Percentiles rank a stretch among this genome's conserved stretches.
Evolutionary conservation across 2,113 vertebrate genomes (phyloP).

Genomic region (Phylloscopus trochilus): DNA sequence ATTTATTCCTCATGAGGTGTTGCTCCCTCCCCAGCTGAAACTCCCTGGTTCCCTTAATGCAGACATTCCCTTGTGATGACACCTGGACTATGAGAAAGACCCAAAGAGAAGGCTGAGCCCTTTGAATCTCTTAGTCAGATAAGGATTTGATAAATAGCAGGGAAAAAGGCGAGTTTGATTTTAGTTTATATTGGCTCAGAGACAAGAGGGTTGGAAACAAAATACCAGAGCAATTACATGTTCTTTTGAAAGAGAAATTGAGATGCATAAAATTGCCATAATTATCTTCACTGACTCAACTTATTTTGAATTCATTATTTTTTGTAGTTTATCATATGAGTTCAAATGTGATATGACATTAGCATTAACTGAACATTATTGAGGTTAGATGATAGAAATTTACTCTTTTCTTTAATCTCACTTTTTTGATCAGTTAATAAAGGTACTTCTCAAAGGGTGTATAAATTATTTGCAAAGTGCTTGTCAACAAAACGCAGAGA

Average conservation of each 20-base stretch:
- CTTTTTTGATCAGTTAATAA: not conserved
- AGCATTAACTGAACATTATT: not conserved
- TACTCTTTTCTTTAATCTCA: not conserved
- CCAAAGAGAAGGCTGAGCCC: not conserved
- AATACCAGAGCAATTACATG: not conserved
- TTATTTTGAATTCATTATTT: not conserved
- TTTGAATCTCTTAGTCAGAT: not conserved
- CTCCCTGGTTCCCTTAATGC: not conserved
- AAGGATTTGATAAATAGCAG: not conserved
- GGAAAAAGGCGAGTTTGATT: not conserved
- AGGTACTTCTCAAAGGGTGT: not conserved
- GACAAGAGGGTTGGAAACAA: not conserved
- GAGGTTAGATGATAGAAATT: not conserved
- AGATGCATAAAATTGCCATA: not conserved
- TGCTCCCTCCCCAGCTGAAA: not conserved
- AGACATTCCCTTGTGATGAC: not conserved
- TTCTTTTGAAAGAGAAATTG: constrained; percentile 14
- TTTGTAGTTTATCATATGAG: not conserved
- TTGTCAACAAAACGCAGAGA: not conserved
- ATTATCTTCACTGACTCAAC: not conserved
- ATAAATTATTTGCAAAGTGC: not conserved
- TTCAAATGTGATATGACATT: not conserved
- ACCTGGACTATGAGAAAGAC: not conserved
- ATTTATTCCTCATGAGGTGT: not conserved
- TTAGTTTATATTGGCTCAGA: not conserved